Evolutionary conservation across 2,888 invertebrate species (phyloP), one percentile per base, ranked within the genome.

Genomic region (Belgica antarctica): DNA sequence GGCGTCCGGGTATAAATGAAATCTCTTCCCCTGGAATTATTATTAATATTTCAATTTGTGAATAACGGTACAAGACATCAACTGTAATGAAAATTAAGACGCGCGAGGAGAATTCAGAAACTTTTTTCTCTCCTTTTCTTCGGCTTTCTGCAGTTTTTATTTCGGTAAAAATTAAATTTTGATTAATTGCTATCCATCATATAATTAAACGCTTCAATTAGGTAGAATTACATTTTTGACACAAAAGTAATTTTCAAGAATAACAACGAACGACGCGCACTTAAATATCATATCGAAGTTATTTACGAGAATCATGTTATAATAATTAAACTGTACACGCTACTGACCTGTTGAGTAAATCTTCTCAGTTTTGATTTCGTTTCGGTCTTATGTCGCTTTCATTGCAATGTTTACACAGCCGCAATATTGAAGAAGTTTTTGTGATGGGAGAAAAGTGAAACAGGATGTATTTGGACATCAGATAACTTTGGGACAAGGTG

Each of bases 21-120:
- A 52, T 5, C 52, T 52, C 47, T n/a, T n/a, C n/a, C n/a, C n/a
- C n/a, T n/a, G n/a, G n/a, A 15, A 36, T 8, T 36, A 36, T 62
- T 66, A 65, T 66, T 66, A 66, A 66, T 66, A 66, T 66, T 66
- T 66, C 65, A 66, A 66, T 66, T 66, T 66, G 28, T 47, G 46
- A 41, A 17, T 62, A 66, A 66, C 65, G 65, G 65, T 25, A 66
- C 15, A 15, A 36, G 47, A 66, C 47, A 27, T 19, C 41, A 47
- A 27, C n/a, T n/a, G 22, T 46, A 66, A 46, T 66, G 46, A 47
- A 66, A 66, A 46, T 66, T 47, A 47, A 66, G 47, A 62, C 65
- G 46, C 28, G 25, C n/a, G 27, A 61, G 24, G n/a, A 12, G 25
- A 19, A 36, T 17, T 12, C 17, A n/a, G n/a, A n/a, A n/a, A n/a